Evolutionary conservation across 2,888 invertebrate genomes (phyloP), one percentile per base, ranked within the genome.

Genomic region (Pachycephus smyrnensis): DNA sequence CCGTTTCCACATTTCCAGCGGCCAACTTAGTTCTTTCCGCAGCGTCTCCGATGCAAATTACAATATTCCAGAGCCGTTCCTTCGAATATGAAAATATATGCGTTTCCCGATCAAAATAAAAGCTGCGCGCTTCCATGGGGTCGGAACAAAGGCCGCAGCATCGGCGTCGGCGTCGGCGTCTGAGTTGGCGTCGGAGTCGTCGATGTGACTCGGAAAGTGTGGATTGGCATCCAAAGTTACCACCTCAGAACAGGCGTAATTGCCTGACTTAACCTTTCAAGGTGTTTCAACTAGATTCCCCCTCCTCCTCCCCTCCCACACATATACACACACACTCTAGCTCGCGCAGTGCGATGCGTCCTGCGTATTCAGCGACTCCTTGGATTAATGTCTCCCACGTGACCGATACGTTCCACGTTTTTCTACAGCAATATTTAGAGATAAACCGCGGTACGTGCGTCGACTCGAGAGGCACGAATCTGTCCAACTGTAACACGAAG

Each of bases 21-120:
- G 82, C 6, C 84, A 87, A 88, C 88, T 89, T 88, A 86, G 86
- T 88, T 89, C 89, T 88, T 88, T 89, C 85, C 85, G 83, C 86
- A 40, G 40, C 89, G 88, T 89, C 88, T 89, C 82, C 86, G 80
- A 90, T 90, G 90, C 89, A 91, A 90, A 91, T 91, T 91, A 89
- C 90, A 91, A 91, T 91, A 91, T 91, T 91, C 89, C 89, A 88
- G 86, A 83, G 86, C 85, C 85, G 84, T 86, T 89, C 86, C 86
- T 86, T 88, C 87, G 88, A 87, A 89, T 89, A 87, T 85, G 89
- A 90, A 90, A 89, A 90, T 91, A 87, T 90, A 90, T 89, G 88
- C 87, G 87, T 83, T 84, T 83, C 84, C 84, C 84, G 88, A 89
- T 90, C 85, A 88, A 89, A 90, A 88, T 89, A 89, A 85, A 84